Percentiles rank a stretch among this genome's conserved stretches.
Evolutionary conservation across 64 coral and sea anemone genomes (phyloP).

Genomic region (Montipora foliosa): DNA sequence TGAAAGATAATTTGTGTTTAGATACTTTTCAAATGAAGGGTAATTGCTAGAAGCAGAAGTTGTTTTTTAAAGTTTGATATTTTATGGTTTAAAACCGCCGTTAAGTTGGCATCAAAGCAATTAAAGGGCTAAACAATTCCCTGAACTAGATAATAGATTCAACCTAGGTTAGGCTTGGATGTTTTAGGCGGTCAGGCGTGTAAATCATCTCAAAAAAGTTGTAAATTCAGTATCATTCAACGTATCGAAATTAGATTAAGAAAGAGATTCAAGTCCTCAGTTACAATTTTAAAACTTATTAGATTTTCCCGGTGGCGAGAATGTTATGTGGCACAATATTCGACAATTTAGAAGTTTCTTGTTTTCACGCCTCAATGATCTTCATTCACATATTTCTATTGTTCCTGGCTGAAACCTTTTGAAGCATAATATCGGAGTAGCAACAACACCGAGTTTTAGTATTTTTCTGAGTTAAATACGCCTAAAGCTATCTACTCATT

Average conservation of each 20-base stretch:
- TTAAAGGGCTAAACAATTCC: slow-evolving; percentile 61
- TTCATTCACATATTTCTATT: slow-evolving; percentile 76
- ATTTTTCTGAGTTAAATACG: slow-evolving; percentile 78
- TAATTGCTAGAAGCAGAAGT: slow-evolving; percentile 15
- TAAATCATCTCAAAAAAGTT: slow-evolving; percentile 2
- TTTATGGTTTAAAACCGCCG: slow-evolving; percentile 81
- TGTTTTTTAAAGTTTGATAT: background rate
- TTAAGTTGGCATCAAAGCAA: slow-evolving; percentile 7
- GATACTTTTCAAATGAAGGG: no score
- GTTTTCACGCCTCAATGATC: slow-evolving; percentile 10
- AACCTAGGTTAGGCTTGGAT: slow-evolving; percentile 63
- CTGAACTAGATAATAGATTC: slow-evolving; percentile 55
- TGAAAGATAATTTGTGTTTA: background rate
- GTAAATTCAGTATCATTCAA: background rate
- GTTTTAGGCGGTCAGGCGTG: slow-evolving; percentile 3
- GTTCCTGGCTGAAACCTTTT: slow-evolving; percentile 43
- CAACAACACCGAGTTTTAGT: slow-evolving; percentile 45
- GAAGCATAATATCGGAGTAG: slow-evolving; percentile 10
- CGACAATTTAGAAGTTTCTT: background rate
- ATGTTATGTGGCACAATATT: slow-evolving; percentile 30
- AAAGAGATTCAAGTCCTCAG: background rate
- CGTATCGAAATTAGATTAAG: slow-evolving; percentile 20
- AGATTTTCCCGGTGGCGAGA: background rate
- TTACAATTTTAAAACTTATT: slow-evolving; percentile 3
- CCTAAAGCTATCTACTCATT: slow-evolving; percentile 89